Evolutionary conservation across 2,797 vertebrate genomes (phyloP).

Genomic region (Centropyge bicolor): DNA sequence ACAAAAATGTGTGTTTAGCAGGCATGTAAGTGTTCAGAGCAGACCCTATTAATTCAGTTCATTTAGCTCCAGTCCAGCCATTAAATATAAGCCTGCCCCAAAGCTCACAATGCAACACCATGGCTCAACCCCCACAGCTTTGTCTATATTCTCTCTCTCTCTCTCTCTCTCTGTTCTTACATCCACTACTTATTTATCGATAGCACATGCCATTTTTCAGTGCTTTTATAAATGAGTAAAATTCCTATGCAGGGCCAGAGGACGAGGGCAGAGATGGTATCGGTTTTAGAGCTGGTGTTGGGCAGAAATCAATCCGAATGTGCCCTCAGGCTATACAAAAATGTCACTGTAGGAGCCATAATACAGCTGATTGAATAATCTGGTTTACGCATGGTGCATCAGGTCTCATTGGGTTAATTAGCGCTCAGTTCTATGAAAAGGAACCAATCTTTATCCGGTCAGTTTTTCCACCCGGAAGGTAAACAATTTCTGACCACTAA

Average conservation of each 20-base stretch:
- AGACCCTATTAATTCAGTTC: constrained; percentile 86
- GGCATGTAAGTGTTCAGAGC: constrained; percentile 82
- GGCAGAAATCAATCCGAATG: constrained; percentile 53
- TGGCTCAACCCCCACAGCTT: constrained; percentile 66
- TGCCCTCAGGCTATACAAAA: constrained; percentile 48
- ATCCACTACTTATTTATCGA: constrained; percentile 15
- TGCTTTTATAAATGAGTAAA: constrained; percentile 37
- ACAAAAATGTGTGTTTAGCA: constrained; percentile 76
- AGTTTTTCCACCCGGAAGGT: not conserved
- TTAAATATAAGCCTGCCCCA: constrained; percentile 83
- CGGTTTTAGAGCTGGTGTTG: constrained; percentile 14
- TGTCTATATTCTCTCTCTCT: constrained; percentile 39
- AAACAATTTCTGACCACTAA: not conserved
- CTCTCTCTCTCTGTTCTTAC: constrained; percentile 1
- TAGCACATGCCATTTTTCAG: constrained; percentile 29
- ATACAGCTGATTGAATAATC: not conserved
- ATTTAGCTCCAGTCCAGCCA: constrained; percentile 84
- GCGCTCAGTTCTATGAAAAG: not conserved
- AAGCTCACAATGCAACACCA: constrained; percentile 66
- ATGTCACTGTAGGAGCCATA: constrained; percentile 35
- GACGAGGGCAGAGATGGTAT: constrained; percentile 38
- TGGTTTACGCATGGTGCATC: not conserved
- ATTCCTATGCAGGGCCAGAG: constrained; percentile 34
- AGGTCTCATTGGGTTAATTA: not conserved
- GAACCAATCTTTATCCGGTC: not conserved